phyloP scores from a whole-genome alignment of 1,140 invertebrate species.

The Helicoverpa armigera region DNA sequence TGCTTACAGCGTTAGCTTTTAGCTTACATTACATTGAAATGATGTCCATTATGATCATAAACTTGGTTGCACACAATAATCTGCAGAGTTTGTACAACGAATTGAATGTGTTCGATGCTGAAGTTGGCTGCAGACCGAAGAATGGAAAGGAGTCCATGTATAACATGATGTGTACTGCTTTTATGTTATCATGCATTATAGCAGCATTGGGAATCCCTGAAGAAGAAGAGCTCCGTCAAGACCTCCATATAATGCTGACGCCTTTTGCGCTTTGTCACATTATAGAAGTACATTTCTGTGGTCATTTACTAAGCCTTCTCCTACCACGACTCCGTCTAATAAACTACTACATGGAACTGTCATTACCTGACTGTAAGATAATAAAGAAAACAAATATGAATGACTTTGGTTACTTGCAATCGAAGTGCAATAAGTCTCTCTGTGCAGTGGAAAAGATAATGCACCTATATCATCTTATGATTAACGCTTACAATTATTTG shows the following conservation, averaged over 20 bases:
- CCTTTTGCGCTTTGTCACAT: slow-evolving; percentile 50
- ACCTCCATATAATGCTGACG: slow-evolving; percentile 18
- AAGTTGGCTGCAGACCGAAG: slow-evolving; percentile 58
- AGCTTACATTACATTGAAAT: slow-evolving; percentile 14
- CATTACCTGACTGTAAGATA: slow-evolving; percentile 49
- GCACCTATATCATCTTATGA: slow-evolving; percentile 68
- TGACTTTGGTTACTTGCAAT: background rate
- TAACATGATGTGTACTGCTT: slow-evolving; percentile 36
- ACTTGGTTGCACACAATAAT: slow-evolving; percentile 50
- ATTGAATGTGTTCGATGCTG: slow-evolving; percentile 56
- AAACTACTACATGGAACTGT: slow-evolving; percentile 59
- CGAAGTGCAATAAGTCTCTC: slow-evolving; percentile 1
- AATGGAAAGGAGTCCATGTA: slow-evolving; percentile 30
- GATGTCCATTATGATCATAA: slow-evolving; percentile 39
- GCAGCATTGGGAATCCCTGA: slow-evolving; percentile 28
- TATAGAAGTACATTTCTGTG: slow-evolving; percentile 62
- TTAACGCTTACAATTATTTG: slow-evolving; percentile 68
- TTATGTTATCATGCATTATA: slow-evolving; percentile 20
- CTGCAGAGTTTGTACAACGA: slow-evolving; percentile 55
- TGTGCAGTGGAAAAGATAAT: slow-evolving; percentile 68
- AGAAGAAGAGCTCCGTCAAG: background rate
- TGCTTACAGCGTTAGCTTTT: background rate
- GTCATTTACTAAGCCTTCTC: slow-evolving; percentile 61
- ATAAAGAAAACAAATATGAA: slow-evolving; percentile 6
- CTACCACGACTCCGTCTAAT: slow-evolving; percentile 60